Evolutionary conservation across 1,140 invertebrate genomes (phyloP).

Genomic region (Armadillidium nasatum): DNA sequence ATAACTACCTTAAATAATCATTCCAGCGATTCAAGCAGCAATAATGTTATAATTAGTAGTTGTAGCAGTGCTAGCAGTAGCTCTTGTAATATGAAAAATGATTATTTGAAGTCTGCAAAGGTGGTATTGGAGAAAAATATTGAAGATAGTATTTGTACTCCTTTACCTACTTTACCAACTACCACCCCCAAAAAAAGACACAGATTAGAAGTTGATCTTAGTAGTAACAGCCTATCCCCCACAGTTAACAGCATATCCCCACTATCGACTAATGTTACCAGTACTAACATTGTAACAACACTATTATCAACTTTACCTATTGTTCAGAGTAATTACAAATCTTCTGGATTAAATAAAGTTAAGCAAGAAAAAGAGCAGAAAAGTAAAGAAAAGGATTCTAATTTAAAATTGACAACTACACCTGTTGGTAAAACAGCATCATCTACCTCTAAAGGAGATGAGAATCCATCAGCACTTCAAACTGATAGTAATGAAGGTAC

Average conservation of each 20-base stretch:
- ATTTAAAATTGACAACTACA: neutral
- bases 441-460: neutral
- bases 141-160: neutral
- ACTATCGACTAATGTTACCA: neutral
- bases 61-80: neutral
- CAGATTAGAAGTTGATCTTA: conserved; percentile 50
- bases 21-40: neutral
- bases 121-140: neutral
- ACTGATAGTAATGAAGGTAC: neutral
- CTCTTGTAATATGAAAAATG: neutral
- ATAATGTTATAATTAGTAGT: neutral
- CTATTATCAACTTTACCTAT: neutral
- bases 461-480: neutral
- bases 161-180: conserved; percentile 25
- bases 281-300: neutral
- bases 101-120: neutral
- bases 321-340: neutral
- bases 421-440: neutral
- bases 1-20: neutral
- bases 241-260: neutral
- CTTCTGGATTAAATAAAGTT: neutral
- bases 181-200: conserved; percentile 60
- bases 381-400: neutral
- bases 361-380: neutral
- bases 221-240: neutral